Evolutionary conservation across 2,888 invertebrate genomes (phyloP), one percentile per base, ranked within the genome.

Genomic region (Pollenia amentaria): DNA sequence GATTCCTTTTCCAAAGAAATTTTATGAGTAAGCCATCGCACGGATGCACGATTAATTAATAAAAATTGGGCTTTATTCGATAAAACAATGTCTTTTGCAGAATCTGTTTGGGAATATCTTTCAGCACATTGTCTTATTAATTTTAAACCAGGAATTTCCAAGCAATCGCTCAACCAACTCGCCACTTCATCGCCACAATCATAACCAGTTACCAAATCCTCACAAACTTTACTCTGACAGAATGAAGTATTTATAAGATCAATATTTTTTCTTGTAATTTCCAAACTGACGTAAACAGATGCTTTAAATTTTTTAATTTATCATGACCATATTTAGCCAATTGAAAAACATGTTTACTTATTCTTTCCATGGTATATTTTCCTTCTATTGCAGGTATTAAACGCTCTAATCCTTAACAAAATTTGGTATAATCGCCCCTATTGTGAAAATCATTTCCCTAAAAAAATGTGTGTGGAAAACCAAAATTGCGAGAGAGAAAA

Each of bases 31-130:
- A 98, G 93, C 95, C 96, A 96, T 84, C 94, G 93, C 0, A 98
- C 95, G 87, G 98, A 98, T 0, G 96, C 95, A 89, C 95, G 94
- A 92, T 97, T 98, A 73, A 99, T 94, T 67, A 99, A 93, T 69
- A 99, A 94, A 93, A 95, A 98, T 91, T 98, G 98, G 0, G 97
- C 97, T 94, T 97, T 96, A 93, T 98, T 98, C 67, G 96, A 95
- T 81, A 98, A 93, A 0, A 97, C 96, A 44, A 96, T 93, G 42
- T 94, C 90, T 57, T 90, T 90, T 4, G 90, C 87, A 44, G 89
- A 90, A 40, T 90, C 89, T 16, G 88, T 88, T 65, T 86, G 88
- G 0, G 81, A 84, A 14, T 87, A 88, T 51, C 81, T 77, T 89
- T 62, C 90, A 81, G 75, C 94, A 93, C 16, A 90, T 91, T 97